Evolutionary conservation across 1,140 invertebrate species (phyloP), one percentile per base, ranked within the genome.

Genomic region (Rhynchophorus ferrugineus): DNA sequence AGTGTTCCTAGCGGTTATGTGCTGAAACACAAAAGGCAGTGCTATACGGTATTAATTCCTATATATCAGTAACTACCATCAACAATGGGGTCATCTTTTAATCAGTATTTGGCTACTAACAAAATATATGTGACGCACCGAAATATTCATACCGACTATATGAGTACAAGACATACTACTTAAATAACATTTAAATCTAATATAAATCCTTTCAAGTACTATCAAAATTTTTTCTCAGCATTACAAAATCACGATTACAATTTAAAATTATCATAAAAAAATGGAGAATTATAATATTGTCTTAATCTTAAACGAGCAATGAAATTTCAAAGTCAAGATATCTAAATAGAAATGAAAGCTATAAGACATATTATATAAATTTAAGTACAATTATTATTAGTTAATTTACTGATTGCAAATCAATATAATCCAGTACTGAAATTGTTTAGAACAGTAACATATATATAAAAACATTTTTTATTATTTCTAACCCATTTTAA

Each of bases 11-110:
- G 67, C 67, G 58, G 58, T 66, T 67, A 62, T 61, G 67, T 65
- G 64, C 62, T 66, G 67, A 69, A 68, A 69, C 65, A 69, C 67
- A 55, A 56, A 57, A 68, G 67, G 67, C 67, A 69, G 66, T 68
- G 67, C 67, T 68, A 69, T 69, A 68, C 67, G 60, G 67, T 69
- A 67, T 56, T 60, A 54, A 58, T 54, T 55, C 39, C 34, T 62
- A 56, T 53, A 43, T 41, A 39, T 44, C 47, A 54, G 44, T 49
- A 47, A 58, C 52, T 58, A 37, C 44, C 36, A 36, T 19, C 35
- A 59, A 56, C 45, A 52, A 54, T 44, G 22, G 43, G 11, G 39
- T 29, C 24, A 29, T 11, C 5, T 29, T 29, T 6, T 29, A 29
- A 29, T 29, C 24, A 29, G 24, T 29, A 29, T 29, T 29, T 29